Conservation (phyloP, 2,113 vertebrate genomes). For the Setophaga kirtlandii region DNA sequence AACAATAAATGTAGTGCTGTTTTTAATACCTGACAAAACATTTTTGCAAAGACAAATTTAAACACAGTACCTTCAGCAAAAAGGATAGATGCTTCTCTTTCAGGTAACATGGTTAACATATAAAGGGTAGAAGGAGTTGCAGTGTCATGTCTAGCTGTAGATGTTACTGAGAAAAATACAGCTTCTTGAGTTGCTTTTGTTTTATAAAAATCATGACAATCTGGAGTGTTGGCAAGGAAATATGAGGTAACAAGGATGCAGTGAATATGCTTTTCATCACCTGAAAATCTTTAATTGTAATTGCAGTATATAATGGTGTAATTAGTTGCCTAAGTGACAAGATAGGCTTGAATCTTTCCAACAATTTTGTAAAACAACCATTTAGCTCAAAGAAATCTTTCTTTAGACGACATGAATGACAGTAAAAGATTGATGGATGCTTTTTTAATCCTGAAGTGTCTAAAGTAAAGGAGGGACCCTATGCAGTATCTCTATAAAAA, state of each 20-base stretch:
- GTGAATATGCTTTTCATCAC: constrained; percentile 72
- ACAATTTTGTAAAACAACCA: constrained; percentile 34
- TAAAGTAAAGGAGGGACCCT: background rate
- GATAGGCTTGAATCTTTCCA: constrained; percentile 67
- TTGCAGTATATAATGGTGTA: constrained; percentile 77
- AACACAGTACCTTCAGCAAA: background rate
- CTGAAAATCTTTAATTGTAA: constrained; percentile 81
- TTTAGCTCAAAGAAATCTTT: constrained; percentile 58
- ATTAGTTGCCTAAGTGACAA: constrained; percentile 76
- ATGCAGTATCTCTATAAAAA: background rate
- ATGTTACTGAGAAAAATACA: constrained; percentile 58
- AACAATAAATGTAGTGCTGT: background rate
- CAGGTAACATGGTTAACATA: background rate
- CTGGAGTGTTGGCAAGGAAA: constrained; percentile 70
- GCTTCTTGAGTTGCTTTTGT: constrained; percentile 66
- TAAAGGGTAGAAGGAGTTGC: background rate
- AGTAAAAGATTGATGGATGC: background rate
- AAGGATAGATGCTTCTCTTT: background rate
- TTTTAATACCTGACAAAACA: background rate
- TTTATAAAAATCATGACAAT: constrained; percentile 72
- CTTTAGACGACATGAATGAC: background rate
- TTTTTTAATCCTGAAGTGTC: constrained; percentile 10
- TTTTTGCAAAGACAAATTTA: background rate
- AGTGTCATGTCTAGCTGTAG: background rate
- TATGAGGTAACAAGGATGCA: constrained; percentile 73